Evolutionary conservation across 2,888 invertebrate species (phyloP), one percentile per base, ranked within the genome.

Genomic region (Disparrhopalites patrizii): DNA sequence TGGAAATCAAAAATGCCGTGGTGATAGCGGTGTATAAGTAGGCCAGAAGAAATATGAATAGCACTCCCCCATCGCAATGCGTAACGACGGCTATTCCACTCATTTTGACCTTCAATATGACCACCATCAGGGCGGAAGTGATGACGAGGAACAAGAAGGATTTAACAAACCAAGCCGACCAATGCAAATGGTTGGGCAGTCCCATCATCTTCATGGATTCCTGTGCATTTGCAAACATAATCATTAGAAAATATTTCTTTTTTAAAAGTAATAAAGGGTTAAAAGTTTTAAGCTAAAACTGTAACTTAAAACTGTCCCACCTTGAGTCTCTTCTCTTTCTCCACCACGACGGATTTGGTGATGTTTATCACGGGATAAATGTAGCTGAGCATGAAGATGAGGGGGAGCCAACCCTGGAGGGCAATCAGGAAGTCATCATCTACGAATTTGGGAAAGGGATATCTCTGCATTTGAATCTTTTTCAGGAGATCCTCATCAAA

Each of bases 171-270:
- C 93, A 93, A 1, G 91, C 90, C 0, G 84, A 78, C 92, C 93
- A 93, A 76, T 93, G 88, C 71, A 92, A 80, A 87, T 90, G 91
- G 62, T 87, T 87, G 33, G 86, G 84, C 30, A 94, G 80, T 1
- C 94, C 94, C 88, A 93, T 92, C 80, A 93, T 90, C 82, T 91
- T 92, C 90, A 93, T 89, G 0, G 91, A 86, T 83, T 93, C 93
- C 88, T 93, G n/a, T n/a, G n/a, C n/a, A n/a, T n/a, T n/a, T n/a
- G n/a, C n/a, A n/a, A n/a, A n/a, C n/a, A n/a, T n/a, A n/a, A n/a
- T n/a, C n/a, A n/a, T n/a, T n/a, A n/a, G n/a, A n/a, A n/a, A 7
- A 54, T n/a, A 5, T 47, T 18, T 23, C 8, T 47, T 20, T 20
- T 47, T 5, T 47, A n/a, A 47, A 5, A 18, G 5, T 18, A n/a